Evolutionary conservation across 2,888 invertebrate genomes (phyloP).

Genomic region (Dichetophora obliterata): DNA sequence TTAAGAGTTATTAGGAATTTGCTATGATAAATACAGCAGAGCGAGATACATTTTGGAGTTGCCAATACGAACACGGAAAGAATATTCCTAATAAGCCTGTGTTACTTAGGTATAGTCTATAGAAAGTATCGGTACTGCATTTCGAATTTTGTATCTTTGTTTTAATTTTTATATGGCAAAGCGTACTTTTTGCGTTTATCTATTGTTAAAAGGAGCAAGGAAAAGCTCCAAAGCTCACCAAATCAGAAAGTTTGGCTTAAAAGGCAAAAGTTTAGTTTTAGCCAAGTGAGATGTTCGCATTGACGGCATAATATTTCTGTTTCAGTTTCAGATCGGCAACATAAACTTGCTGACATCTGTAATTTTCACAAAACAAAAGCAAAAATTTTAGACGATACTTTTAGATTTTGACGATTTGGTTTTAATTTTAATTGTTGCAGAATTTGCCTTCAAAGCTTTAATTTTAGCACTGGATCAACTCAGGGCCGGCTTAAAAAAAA

Average conservation of each 20-base stretch:
- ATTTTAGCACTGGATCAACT: not conserved
- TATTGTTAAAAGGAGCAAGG: not conserved
- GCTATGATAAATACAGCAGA: not conserved
- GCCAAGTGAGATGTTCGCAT: constrained; percentile 57
- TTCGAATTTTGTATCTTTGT: not conserved
- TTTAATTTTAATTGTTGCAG: not conserved
- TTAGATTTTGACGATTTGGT: not conserved
- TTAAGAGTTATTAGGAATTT: not conserved
- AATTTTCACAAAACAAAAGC: constrained; percentile 48
- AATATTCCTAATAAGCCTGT: not conserved
- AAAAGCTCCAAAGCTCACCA: constrained; percentile 32
- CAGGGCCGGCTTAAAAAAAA: not conserved
- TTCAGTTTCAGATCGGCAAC: constrained; percentile 62
- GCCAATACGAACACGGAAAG: not conserved
- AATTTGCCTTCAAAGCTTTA: no score
- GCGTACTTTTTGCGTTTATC: not conserved
- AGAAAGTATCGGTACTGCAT: not conserved
- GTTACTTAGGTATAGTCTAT: not conserved
- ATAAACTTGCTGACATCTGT: constrained; percentile 66
- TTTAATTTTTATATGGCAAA: not conserved
- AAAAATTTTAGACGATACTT: not conserved
- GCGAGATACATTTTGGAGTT: not conserved
- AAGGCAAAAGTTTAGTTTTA: not conserved
- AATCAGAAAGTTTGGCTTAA: not conserved
- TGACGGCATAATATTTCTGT: constrained; percentile 66